Evolutionary conservation across 2,888 invertebrate species (phyloP).

Genomic region (Thereva nobilitata): DNA sequence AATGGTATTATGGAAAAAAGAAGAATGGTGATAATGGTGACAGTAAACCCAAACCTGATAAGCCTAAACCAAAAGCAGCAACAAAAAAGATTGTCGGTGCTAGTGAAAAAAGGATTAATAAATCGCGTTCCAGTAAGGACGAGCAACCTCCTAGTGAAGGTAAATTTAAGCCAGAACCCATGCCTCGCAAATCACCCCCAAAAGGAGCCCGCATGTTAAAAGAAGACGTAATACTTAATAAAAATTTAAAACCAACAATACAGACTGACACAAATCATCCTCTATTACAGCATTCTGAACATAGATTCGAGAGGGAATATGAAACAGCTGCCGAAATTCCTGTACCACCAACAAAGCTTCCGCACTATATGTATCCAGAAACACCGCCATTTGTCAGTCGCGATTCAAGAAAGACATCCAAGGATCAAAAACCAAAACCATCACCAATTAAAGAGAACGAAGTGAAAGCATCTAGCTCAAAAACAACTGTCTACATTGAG

Average conservation of each 20-base stretch:
- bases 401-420: constrained; percentile 43
- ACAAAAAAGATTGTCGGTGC: constrained; percentile 42
- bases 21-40: constrained; percentile 52
- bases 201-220: constrained; percentile 54
- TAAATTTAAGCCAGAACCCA: constrained; percentile 58
- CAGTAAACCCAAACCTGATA: constrained; percentile 50
- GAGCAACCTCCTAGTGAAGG: constrained; percentile 59
- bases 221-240: constrained; percentile 63
- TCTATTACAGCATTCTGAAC: constrained; percentile 76
- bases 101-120: constrained; percentile 50
- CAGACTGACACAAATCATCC: constrained; percentile 68
- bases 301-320: constrained; percentile 71
- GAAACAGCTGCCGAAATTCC: constrained; percentile 57
- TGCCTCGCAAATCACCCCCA: constrained; percentile 55
- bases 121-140: constrained; percentile 48
- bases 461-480: constrained; percentile 53
- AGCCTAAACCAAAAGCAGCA: constrained; percentile 43
- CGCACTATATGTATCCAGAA: constrained; percentile 65
- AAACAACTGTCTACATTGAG: constrained; percentile 51
- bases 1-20: constrained; percentile 71
- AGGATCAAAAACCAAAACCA: constrained; percentile 48
- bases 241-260: constrained; percentile 58
- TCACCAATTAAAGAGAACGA: constrained; percentile 58
- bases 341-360: constrained; percentile 65
- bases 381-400: constrained; percentile 58